phyloP scores from a whole-genome alignment of 1,140 invertebrate genomes.

The Drosophila teissieri region DNA sequence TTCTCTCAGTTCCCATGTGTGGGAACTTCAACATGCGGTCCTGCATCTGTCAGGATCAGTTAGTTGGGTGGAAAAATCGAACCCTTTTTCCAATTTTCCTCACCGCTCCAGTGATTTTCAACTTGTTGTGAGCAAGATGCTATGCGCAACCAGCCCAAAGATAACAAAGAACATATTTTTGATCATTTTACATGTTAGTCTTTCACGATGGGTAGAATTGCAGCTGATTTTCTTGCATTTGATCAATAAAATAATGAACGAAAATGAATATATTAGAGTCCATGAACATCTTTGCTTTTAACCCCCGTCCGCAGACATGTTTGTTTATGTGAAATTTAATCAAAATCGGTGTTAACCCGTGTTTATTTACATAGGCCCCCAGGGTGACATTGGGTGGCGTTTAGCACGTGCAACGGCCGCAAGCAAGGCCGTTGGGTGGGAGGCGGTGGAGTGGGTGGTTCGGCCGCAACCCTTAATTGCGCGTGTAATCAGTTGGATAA shows the following conservation, averaged over 20 bases:
- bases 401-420: slow-evolving; percentile 76
- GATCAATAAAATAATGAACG: no score
- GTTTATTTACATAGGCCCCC: slow-evolving; percentile 57
- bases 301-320: background rate
- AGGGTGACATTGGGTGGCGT: slow-evolving; percentile 61
- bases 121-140: slow-evolving; percentile 1
- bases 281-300: no score
- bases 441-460: slow-evolving; percentile 9
- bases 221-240: no score
- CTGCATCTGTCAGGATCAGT: slow-evolving; percentile 17
- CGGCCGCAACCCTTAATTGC: slow-evolving; percentile 76
- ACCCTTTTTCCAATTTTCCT: slow-evolving; percentile 30
- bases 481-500: slow-evolving; percentile 64
- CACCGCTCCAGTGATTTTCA: no score
- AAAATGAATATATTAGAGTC: no score
- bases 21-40: slow-evolving; percentile 64
- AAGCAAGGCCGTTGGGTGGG: slow-evolving; percentile 47
- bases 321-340: slow-evolving; percentile 70
- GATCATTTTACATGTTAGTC: no score
- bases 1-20: slow-evolving; percentile 22
- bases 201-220: no score
- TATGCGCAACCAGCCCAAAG: no score
- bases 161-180: background rate
- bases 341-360: slow-evolving; percentile 69
- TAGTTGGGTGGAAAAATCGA: background rate